Evolutionary conservation across 2,797 vertebrate species (phyloP).

Genomic region (Pristis pectinata): DNA sequence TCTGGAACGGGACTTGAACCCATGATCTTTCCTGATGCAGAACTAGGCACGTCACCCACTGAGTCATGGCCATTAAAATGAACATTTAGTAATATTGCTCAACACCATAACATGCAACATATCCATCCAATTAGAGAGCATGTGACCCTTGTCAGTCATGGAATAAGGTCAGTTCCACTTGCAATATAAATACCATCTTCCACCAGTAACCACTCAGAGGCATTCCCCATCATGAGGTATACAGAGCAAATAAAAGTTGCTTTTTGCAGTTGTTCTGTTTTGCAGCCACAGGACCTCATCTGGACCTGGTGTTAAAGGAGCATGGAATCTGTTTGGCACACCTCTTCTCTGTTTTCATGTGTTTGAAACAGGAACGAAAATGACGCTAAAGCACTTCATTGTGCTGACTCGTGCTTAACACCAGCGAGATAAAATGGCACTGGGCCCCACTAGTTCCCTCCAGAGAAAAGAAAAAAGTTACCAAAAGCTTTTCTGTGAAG

Average conservation of each 20-base stretch:
- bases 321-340: neutral
- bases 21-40: neutral
- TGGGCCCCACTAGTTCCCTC: neutral
- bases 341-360: neutral
- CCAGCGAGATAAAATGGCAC: neutral
- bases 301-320: neutral
- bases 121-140: neutral
- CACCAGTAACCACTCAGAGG: neutral
- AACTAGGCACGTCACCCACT: too few species aligned
- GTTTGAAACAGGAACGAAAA: neutral
- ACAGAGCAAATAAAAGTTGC: too few species aligned
- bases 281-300: neutral
- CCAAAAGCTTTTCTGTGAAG: neutral
- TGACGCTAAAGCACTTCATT: neutral
- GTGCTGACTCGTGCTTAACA: neutral
- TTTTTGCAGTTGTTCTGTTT: neutral
- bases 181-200: neutral
- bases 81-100: neutral
- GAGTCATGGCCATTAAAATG: neutral
- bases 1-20: neutral
- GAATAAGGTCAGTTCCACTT: neutral
- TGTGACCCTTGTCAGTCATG: neutral
- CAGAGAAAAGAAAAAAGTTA: neutral
- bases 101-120: neutral
- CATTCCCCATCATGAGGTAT: too few species aligned